Percentiles rank a stretch among this genome's conserved stretches.
Conservation (phyloP, 2,113 vertebrate species). For the Nycticebus coucang region DNA sequence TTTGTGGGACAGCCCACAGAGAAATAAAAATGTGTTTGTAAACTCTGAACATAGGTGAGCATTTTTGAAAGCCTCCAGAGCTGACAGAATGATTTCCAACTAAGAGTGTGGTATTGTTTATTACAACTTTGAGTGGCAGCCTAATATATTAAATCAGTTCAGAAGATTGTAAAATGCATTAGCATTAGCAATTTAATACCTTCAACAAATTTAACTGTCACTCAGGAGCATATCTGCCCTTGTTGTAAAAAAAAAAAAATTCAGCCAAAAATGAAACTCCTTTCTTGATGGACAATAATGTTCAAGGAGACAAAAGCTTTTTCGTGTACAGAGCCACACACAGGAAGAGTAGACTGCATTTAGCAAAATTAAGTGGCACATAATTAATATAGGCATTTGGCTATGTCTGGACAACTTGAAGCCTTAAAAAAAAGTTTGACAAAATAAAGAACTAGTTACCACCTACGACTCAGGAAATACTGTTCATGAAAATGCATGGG, state of each 20-base stretch:
- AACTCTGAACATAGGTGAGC: constrained; percentile 84
- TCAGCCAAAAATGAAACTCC: constrained; percentile 64
- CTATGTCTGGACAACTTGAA: constrained; percentile 71
- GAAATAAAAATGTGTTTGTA: constrained; percentile 83
- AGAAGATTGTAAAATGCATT: constrained; percentile 89
- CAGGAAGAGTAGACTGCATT: constrained; percentile 73
- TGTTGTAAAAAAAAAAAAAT: constrained; percentile 80
- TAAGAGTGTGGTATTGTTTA: constrained; percentile 85
- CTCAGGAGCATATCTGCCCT: constrained; percentile 85
- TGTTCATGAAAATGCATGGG: constrained; percentile 60
- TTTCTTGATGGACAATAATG: constrained; percentile 81
- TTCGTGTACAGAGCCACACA: constrained; percentile 48
- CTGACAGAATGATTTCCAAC: constrained; percentile 85
- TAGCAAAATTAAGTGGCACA: constrained; percentile 84
- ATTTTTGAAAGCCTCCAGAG: constrained; percentile 81
- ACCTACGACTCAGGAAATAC: constrained; percentile 56
- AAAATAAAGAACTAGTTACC: constrained; percentile 67
- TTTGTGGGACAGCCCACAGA: constrained; percentile 65
- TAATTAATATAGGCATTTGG: constrained; percentile 75
- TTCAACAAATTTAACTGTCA: constrained; percentile 90
- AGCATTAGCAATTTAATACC: constrained; percentile 89
- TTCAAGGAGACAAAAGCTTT: constrained; percentile 79
- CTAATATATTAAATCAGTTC: constrained; percentile 90
- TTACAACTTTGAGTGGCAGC: constrained; percentile 89
- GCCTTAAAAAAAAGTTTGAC: constrained; percentile 73